Base-by-base conservation (phyloP, 2,888 invertebrate species). In the Philaethria dido region DNA sequence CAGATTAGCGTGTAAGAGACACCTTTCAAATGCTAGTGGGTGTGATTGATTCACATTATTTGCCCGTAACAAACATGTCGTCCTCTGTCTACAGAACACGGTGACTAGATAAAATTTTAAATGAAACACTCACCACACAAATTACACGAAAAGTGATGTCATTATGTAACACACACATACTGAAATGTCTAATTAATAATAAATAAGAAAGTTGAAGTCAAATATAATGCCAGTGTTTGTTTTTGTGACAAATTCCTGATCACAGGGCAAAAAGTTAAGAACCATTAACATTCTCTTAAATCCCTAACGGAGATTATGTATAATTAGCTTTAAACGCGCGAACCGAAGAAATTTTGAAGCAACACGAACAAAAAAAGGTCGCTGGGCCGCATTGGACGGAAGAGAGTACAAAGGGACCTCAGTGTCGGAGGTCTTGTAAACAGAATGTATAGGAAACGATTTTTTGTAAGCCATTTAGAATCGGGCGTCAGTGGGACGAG, bases 401-500 rank as follows among this genome's bases (percentile, higher is more conserved):
- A 80, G 78, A 80, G 78, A 77, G 78, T 75, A 83, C 83, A 86
- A 87, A 86, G 84, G 83, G 81, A 74, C 82, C 83, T 82, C 87
- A 72, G 84, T 89, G 88, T 91, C 91, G 89, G 89, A 89, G 91
- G 89, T 89, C 89, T 85, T 86, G 89, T 88, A 88, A 88, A 89
- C 84, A 88, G 73, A 90, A 85, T 87, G 85, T 82, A 82, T 85
- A 86, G 89, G 89, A 90, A 91, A 87, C 84, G 80, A 74, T 90
- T 90, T 90, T 88, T 83, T 86, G 74, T 75, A 69, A 71, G 66
- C 72, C 75, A 74, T 78, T 75, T 75, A 72, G 77, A 78, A 77
- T 76, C 74, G 80, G 83, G 84, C 84, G 77, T 82, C 80, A 73
- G 76, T 73, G 77, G 82, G 81, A 81, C 83, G 78, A 75, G 76